These are phyloP conservation scores for Pristiophorus japonicus DNA, from an alignment of 2,113 vertebrate genomes.

Conservation along the genomic window DNA sequence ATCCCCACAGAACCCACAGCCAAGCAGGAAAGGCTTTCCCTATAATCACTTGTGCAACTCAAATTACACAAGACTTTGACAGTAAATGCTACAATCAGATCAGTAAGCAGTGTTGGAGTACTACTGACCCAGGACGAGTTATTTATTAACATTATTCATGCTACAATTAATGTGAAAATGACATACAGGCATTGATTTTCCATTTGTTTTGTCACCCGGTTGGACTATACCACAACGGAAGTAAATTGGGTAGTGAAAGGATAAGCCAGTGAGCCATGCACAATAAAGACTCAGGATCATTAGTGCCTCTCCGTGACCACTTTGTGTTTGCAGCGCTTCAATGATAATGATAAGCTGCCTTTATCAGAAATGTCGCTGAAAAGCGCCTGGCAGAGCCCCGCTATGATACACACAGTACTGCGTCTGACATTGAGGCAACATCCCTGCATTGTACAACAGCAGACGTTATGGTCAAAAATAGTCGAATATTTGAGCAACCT, in stretches of 20 bases:
- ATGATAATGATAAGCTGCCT: not conserved
- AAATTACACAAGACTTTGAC: not conserved
- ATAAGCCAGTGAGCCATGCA: not conserved
- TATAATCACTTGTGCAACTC: not conserved
- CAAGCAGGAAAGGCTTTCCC: not conserved
- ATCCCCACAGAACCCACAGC: not conserved
- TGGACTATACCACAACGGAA: not conserved
- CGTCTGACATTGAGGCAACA: not conserved
- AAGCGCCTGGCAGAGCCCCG: not conserved
- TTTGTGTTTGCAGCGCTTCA: not conserved
- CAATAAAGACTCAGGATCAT: not conserved
- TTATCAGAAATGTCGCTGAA: not conserved
- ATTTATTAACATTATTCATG: not conserved
- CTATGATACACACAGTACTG: not conserved
- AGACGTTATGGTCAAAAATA: not conserved
- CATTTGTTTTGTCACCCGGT: not conserved
- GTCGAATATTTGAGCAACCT: not conserved
- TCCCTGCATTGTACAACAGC: not conserved
- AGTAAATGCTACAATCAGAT: too few species aligned
- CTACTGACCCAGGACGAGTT: not conserved
- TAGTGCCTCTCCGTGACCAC: not conserved
- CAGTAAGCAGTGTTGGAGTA: not conserved
- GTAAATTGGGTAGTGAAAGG: not conserved
- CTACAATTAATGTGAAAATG: not conserved
- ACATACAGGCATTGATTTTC: not conserved